A percentile compares a stretch with the other conserved stretches of the same genome.
These are phyloP conservation scores for Sebastes hubbsi DNA, from an alignment of 2,797 vertebrate genomes.

Conservation along the genomic window DNA sequence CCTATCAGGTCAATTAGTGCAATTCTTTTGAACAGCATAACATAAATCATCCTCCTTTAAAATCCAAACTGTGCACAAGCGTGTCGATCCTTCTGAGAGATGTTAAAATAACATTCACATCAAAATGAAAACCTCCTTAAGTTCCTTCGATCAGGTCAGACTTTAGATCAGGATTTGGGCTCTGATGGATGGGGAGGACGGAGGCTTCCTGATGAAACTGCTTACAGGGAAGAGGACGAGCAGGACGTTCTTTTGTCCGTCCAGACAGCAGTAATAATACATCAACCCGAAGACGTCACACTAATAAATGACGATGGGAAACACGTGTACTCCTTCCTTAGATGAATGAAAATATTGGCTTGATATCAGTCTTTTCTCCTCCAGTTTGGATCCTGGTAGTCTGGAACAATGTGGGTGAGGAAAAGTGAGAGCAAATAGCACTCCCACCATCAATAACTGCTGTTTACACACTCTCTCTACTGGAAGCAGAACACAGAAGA, in stretches of 20 bases:
- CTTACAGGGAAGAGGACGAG: slow-evolving; percentile 16
- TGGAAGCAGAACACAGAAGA: neutral
- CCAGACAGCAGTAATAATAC: neutral
- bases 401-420: neutral
- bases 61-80: neutral
- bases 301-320: neutral
- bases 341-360: neutral
- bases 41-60: neutral
- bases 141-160: neutral
- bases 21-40: neutral
- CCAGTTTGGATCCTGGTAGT: neutral
- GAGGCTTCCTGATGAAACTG: slow-evolving; percentile 17
- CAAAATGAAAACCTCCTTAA: neutral
- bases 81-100: neutral
- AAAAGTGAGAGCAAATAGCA: neutral
- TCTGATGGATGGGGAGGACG: slow-evolving; percentile 13
- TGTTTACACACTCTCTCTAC: neutral
- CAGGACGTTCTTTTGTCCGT: neutral
- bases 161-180: neutral
- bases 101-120: neutral
- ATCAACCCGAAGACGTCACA: neutral
- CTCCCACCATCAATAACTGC: neutral
- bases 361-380: neutral
- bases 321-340: neutral
- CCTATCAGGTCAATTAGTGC: neutral